These are phyloP conservation scores for Ichneumoninae sp. DNA, from an alignment of 2,888 invertebrate genomes.

Conservation along the genomic window DNA sequence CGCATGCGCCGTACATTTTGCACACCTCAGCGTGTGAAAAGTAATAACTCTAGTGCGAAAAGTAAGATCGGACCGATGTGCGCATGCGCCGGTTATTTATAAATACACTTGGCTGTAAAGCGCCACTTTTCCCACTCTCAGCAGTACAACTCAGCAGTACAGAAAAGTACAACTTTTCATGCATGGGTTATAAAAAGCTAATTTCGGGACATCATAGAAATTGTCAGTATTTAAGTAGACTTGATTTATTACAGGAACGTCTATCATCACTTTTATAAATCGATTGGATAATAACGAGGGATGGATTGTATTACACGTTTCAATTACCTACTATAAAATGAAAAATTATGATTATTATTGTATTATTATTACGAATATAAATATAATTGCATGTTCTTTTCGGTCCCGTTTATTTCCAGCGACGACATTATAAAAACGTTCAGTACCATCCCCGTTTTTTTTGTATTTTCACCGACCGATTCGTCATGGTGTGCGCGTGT, in stretches of 20 bases:
- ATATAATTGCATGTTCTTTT: neutral
- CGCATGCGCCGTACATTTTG: too few relatives aligned
- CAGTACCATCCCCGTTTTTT: neutral
- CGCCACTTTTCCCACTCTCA: too few relatives aligned
- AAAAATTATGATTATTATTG: neutral
- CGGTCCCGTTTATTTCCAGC: neutral
- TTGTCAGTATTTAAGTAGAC: neutral
- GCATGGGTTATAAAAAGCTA: too few relatives aligned
- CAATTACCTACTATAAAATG: neutral
- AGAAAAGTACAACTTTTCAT: too few relatives aligned
- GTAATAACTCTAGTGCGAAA: too few relatives aligned
- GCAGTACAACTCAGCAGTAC: too few relatives aligned
- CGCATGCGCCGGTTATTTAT: too few relatives aligned
- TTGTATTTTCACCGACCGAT: conserved; percentile 22
- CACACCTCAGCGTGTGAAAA: too few relatives aligned
- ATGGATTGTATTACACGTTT: too few relatives aligned
- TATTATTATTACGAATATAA: neutral
- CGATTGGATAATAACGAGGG: neutral
- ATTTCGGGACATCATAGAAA: neutral
- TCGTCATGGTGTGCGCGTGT: conserved; percentile 31
- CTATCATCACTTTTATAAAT: neutral
- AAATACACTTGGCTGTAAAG: too few relatives aligned
- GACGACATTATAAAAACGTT: conserved; percentile 5
- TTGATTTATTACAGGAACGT: neutral
- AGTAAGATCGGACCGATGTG: too few relatives aligned